Evolutionary conservation across 2,113 vertebrate species (phyloP), one percentile per base, ranked within the genome.

Genomic region (Podarcis muralis): DNA sequence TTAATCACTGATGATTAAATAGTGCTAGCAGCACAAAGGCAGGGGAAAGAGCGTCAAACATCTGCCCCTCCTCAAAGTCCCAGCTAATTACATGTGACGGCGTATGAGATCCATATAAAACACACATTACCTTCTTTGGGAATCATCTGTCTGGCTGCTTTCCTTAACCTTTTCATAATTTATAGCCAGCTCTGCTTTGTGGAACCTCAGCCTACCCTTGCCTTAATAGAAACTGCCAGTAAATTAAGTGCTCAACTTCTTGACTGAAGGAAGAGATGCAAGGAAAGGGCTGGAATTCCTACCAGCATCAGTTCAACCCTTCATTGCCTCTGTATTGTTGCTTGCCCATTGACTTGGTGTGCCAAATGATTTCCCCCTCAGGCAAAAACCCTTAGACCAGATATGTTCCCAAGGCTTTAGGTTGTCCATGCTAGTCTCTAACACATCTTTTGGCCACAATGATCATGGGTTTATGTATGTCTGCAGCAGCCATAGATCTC

Each of bases 171-270:
- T 91, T 81, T 20, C 91, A 91, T 57, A 93, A 94, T 85, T 53
- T 89, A 91, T 88, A 91, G 85, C n/a, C 88, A 88, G 43, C 43
- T 81, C 85, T 81, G 59, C 40, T 87, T 85, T 94, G 72, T 88
- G 0, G 0, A 76, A 75, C 88, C 83, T 20, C 81, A 23, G 0
- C 78, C 86, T n/a, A 15, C 12, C 22, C 20, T 88, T 30, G 30
- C 71, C 92, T 93, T 91, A 94, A 12, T 90, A 91, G 90, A 90
- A 80, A 90, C 71, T 87, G 92, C 78, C 90, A 92, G 84, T 91
- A 92, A 88, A 86, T 66, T 9, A 93, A 89, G 83, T 71, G 92
- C 71, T 86, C 86, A 89, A 27, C 82, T 88, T 93, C 90, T 92
- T 88, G 94, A 85, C 53, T 37, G 89, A 85, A 81, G 85, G 59